phyloP scores from a whole-genome alignment of 2,113 vertebrate genomes.

The Eulemur macaco region DNA sequence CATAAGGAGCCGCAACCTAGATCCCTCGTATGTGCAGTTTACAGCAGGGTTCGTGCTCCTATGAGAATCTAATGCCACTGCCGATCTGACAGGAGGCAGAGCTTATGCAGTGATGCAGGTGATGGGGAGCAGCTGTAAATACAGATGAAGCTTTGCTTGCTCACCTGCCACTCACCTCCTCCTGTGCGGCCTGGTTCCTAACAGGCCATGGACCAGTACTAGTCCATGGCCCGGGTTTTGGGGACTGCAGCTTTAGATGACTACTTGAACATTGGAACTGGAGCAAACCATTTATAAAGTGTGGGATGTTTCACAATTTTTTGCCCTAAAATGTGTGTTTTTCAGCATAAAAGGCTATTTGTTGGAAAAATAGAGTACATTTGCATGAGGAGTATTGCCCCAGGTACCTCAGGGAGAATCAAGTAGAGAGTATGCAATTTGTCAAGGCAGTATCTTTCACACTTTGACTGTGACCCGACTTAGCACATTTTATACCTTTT shows the following conservation, averaged over 20 bases:
- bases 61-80: no score
- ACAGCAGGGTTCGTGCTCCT: no score
- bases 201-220: no score
- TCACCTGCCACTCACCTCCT: no score
- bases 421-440: not conserved
- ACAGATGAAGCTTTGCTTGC: no score
- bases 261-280: not conserved
- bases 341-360: not conserved
- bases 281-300: not conserved
- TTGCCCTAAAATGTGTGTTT: not conserved
- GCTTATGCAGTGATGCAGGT: no score
- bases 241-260: not conserved
- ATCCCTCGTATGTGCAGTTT: no score
- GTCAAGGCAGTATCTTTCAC: not conserved
- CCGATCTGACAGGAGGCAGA: no score
- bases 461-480: not conserved
- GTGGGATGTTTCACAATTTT: not conserved
- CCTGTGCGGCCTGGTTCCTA: no score
- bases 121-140: no score
- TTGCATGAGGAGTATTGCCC: not conserved
- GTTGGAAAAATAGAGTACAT: not conserved
- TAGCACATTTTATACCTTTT: not conserved
- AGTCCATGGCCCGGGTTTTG: no score
- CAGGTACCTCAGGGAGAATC: not conserved
- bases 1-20: no score